Conservation (phyloP, 1,140 invertebrate genomes). For the Antheraea pernyi region DNA sequence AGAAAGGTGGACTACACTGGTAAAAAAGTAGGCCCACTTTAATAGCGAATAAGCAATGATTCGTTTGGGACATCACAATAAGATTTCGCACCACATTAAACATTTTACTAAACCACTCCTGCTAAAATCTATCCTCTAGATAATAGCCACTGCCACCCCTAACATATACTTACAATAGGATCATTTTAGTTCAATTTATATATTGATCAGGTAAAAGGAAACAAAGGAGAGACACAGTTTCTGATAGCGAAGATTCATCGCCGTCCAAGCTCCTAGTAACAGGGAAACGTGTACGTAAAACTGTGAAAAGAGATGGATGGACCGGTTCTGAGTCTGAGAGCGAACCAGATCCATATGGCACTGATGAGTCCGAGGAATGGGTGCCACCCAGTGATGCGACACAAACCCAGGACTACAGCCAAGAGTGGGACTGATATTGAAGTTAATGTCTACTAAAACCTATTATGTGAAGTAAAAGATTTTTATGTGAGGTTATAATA, state of each 20-base stretch:
- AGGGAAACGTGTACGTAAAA: conserved; percentile 45
- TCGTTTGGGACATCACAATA: too few species aligned
- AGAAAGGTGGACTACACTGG: too few species aligned
- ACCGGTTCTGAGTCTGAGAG: conserved; percentile 35
- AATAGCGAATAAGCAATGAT: too few species aligned
- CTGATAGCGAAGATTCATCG: conserved; percentile 26
- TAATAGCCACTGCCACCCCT: too few species aligned
- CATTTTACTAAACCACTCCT: too few species aligned
- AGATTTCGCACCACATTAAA: too few species aligned
- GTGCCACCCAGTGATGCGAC: conserved; percentile 37
- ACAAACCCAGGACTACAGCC: conserved; percentile 36
- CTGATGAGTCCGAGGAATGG: conserved; percentile 63
- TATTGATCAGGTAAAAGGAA: conserved; percentile 8
- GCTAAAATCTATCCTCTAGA: too few species aligned
- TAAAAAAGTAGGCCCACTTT: too few species aligned
- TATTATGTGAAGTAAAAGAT: neutral
- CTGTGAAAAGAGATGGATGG: conserved; percentile 23
- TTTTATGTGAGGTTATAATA: neutral
- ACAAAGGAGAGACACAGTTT: neutral
- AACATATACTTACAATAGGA: too few species aligned
- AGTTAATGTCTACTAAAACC: neutral
- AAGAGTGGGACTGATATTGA: conserved; percentile 22
- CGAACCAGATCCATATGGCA: conserved; percentile 46
- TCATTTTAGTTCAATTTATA: too few species aligned
- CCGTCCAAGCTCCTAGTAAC: conserved; percentile 37